Percentiles rank a stretch among this genome's conserved stretches.
These are phyloP conservation scores for Podarcis muralis DNA, from an alignment of 2,113 vertebrate genomes.

Conservation along the genomic window DNA sequence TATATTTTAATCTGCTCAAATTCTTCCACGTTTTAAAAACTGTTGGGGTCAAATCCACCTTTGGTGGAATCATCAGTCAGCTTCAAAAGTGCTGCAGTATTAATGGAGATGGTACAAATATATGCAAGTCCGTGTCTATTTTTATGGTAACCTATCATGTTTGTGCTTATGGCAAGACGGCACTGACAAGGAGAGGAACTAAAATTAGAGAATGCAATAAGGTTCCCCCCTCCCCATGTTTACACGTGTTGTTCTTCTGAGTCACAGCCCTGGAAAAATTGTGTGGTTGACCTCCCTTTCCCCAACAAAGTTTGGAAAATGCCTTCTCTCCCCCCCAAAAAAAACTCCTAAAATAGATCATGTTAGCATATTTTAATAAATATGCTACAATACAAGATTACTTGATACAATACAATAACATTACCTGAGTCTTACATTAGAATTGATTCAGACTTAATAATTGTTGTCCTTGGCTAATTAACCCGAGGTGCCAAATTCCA, in stretches of 20 bases:
- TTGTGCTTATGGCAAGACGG: constrained; percentile 35
- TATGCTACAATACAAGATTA: too few relatives aligned
- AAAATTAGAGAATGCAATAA: not conserved
- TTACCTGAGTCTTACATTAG: too few relatives aligned
- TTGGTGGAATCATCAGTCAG: not conserved
- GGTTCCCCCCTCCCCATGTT: not conserved
- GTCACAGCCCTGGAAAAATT: constrained; percentile 40
- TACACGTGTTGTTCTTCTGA: constrained; percentile 31
- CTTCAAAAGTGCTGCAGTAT: not conserved
- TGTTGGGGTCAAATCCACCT: constrained; percentile 46
- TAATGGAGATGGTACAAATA: not conserved
- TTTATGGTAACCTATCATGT: not conserved
- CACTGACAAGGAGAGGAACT: constrained; percentile 22
- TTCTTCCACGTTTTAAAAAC: constrained; percentile 28
- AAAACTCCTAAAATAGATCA: not conserved
- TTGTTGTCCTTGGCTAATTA: too few relatives aligned
- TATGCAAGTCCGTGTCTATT: not conserved
- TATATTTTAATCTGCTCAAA: not conserved
- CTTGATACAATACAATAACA: too few relatives aligned
- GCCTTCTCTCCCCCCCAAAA: not conserved
- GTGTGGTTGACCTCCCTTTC: constrained; percentile 23
- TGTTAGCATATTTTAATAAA: too few relatives aligned
- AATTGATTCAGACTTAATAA: too few relatives aligned
- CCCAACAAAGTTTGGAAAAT: constrained; percentile 51
- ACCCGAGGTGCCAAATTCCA: too few relatives aligned